A percentile compares a stretch with the other conserved stretches of the same genome.
Conservation (phyloP, 1,140 invertebrate species). For the Uloborus diversus region DNA sequence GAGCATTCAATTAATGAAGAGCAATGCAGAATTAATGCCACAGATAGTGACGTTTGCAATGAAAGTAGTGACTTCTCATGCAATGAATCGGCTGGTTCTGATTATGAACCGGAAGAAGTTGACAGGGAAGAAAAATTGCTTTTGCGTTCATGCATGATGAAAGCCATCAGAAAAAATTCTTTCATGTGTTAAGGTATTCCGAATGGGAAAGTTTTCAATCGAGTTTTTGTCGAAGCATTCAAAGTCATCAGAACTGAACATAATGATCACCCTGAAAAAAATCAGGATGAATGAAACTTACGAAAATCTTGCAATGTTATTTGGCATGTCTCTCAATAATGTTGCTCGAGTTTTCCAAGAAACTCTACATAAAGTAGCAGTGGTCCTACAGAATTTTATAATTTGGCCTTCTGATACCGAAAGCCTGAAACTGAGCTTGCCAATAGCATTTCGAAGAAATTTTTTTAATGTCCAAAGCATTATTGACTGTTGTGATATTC, state of each 20-base stretch:
- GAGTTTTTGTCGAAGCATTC: background rate
- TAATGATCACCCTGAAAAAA: conserved; percentile 3
- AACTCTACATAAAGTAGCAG: background rate
- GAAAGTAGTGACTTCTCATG: background rate
- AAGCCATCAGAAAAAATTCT: background rate
- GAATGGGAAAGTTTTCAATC: background rate
- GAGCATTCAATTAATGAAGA: background rate
- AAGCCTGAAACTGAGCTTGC: background rate
- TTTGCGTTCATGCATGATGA: background rate
- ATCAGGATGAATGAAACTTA: background rate
- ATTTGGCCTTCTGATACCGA: background rate
- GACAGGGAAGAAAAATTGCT: background rate
- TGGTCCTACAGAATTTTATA: conserved; percentile 7
- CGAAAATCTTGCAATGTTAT: background rate
- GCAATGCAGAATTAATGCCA: background rate
- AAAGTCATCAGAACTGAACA: background rate
- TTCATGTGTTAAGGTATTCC: conserved; percentile 1
- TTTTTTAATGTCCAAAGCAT: background rate
- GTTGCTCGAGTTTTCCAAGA: background rate
- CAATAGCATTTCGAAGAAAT: background rate
- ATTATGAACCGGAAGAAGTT: background rate
- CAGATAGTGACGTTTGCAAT: too few species aligned
- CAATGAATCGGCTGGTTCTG: background rate
- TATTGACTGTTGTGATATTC: conserved; percentile 62
- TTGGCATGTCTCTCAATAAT: conserved; percentile 12